Conservation (phyloP, 2,113 vertebrate genomes). For the Anhinga rufa region DNA sequence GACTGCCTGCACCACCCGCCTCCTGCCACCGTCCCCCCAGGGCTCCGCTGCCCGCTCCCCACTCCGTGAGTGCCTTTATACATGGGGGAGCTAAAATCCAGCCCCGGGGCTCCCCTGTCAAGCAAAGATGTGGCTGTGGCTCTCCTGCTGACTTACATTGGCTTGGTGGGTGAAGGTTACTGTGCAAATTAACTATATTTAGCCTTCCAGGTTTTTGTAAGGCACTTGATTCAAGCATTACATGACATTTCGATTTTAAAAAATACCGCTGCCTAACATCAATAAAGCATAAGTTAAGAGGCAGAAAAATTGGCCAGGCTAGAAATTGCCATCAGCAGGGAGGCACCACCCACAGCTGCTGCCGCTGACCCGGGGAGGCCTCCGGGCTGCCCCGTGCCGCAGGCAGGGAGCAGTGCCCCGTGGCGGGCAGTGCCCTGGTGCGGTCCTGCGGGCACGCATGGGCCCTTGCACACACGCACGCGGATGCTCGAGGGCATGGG, state of each 20-base stretch:
- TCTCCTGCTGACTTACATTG: not conserved
- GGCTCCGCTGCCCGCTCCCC: not conserved
- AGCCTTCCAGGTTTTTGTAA: not conserved
- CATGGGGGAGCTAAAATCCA: not conserved
- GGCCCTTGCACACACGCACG: accelerated
- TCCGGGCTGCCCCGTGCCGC: accelerated
- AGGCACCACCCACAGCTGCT: not conserved
- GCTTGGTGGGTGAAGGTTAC: not conserved
- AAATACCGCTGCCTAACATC: not conserved
- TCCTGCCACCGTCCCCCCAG: accelerated
- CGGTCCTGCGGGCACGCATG: accelerated
- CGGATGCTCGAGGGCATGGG: accelerated
- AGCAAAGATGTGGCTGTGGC: not conserved
- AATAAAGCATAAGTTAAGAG: not conserved
- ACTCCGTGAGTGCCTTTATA: not conserved
- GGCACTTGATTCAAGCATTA: not conserved
- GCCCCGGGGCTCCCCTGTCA: accelerated
- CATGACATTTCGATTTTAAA: not conserved
- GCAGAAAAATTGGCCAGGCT: not conserved
- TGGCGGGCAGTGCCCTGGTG: accelerated
- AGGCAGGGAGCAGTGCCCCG: accelerated
- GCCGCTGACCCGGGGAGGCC: accelerated
- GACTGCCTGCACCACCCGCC: not conserved
- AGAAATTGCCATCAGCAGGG: not conserved
- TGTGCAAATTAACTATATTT: not conserved